Evolutionary conservation across 2,113 vertebrate genomes (phyloP).

Genomic region (Cyanistes caeruleus): DNA sequence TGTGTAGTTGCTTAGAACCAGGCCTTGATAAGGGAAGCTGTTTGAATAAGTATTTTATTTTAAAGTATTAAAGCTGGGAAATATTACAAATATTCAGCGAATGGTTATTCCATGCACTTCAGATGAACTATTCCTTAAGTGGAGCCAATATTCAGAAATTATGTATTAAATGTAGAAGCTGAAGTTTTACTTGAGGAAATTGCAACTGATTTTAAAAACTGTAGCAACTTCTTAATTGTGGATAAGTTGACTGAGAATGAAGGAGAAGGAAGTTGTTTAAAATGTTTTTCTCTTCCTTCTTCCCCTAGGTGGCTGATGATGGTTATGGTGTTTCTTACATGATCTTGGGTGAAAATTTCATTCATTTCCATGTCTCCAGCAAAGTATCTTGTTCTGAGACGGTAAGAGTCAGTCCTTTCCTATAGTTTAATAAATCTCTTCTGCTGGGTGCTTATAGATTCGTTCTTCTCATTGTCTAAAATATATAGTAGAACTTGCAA

Average conservation of each 20-base stretch:
- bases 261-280: neutral
- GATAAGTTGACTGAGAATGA: neutral
- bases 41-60: neutral
- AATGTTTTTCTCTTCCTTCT: neutral
- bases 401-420: slow-evolving; percentile 73
- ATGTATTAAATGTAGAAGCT: neutral
- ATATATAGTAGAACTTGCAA: neutral
- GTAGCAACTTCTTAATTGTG: neutral
- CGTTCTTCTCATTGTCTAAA: neutral
- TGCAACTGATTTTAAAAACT: neutral
- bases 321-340: slow-evolving; percentile 98
- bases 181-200: neutral
- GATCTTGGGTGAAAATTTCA: slow-evolving; percentile 86
- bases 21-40: neutral
- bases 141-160: neutral
- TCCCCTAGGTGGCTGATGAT: slow-evolving; percentile 90
- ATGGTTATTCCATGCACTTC: neutral
- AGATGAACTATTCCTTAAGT: neutral
- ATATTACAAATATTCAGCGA: neutral
- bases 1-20: neutral
- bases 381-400: slow-evolving; percentile 92
- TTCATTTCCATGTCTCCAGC: slow-evolving; percentile 96
- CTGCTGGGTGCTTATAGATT: neutral
- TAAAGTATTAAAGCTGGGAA: neutral
- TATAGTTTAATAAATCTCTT: neutral